phyloP scores from a whole-genome alignment of 30 jellyfish, hydroid and myxozoan genomes.

The Pelagia noctiluca region DNA sequence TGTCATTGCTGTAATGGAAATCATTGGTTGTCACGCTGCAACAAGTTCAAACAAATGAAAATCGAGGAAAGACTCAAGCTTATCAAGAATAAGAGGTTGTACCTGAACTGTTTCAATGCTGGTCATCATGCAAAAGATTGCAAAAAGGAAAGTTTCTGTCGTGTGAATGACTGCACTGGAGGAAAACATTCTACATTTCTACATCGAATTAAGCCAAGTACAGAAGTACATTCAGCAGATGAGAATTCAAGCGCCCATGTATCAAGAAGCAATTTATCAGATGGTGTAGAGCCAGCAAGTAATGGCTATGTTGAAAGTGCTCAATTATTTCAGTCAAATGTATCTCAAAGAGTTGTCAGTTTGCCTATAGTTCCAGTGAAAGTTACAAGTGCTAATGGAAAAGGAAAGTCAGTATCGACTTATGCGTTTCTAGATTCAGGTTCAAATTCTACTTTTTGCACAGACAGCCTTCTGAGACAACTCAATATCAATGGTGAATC shows the following conservation, averaged over 20 bases:
- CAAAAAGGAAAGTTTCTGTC: not conserved
- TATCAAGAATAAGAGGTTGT: not conserved
- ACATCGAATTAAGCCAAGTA: not conserved
- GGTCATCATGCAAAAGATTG: not conserved
- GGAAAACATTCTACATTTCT: not conserved
- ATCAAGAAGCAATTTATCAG: not conserved
- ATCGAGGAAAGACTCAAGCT: not conserved
- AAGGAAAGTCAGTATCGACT: too few relatives aligned
- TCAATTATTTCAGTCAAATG: not conserved
- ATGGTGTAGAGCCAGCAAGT: not conserved
- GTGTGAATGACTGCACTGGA: not conserved
- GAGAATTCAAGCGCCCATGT: not conserved
- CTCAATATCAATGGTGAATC: not conserved
- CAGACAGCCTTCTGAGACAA: not conserved
- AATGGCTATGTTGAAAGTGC: not conserved
- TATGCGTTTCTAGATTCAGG: not conserved
- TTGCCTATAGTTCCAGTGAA: not conserved
- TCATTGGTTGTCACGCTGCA: not conserved
- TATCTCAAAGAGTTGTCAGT: not conserved
- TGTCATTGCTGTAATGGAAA: not conserved
- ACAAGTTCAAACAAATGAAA: not conserved
- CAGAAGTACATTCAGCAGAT: not conserved
- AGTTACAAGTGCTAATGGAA: too few relatives aligned
- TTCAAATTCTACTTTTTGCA: not conserved
- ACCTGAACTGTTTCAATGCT: not conserved